Evolutionary conservation across 2,888 invertebrate genomes (phyloP).

Genomic region (Hemaris fuciformis): DNA sequence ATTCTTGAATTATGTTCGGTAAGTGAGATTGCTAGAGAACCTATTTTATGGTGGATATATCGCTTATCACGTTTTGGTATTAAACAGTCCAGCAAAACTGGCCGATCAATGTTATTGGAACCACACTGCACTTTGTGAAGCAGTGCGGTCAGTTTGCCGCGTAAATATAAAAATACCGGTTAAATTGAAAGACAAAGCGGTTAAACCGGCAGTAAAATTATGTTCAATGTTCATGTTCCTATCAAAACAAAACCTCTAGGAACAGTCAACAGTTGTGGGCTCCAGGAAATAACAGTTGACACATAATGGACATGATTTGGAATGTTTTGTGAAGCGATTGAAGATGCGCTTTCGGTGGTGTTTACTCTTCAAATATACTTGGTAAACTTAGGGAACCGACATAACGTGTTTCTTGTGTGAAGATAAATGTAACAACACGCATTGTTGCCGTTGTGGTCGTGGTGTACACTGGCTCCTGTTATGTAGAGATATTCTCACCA

Average conservation of each 20-base stretch:
- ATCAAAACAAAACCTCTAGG: neutral
- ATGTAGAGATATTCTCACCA: neutral
- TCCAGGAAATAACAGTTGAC: constrained; percentile 47
- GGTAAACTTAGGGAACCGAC: neutral
- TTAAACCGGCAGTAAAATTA: too few relatives aligned
- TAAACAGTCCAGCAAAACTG: too few relatives aligned
- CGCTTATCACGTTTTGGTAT: too few relatives aligned
- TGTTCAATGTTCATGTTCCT: neutral
- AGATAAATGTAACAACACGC: constrained; percentile 1
- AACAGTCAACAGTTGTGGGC: constrained; percentile 9
- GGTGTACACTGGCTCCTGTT: neutral
- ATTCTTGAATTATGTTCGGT: too few relatives aligned
- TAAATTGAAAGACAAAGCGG: too few relatives aligned
- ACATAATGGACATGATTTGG: constrained; percentile 43
- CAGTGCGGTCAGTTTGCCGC: too few relatives aligned
- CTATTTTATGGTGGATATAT: too few relatives aligned
- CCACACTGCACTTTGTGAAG: too few relatives aligned
- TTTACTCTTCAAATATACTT: neutral
- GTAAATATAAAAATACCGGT: too few relatives aligned
- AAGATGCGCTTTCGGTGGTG: constrained; percentile 2
- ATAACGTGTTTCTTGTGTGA: constrained; percentile 4
- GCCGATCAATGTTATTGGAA: too few relatives aligned
- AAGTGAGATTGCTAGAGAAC: too few relatives aligned
- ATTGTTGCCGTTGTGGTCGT: constrained; percentile 1
- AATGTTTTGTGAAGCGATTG: constrained; percentile 24